phyloP scores from a whole-genome alignment of 2,888 invertebrate species.

The Rhopalosiphum nymphaeae region DNA sequence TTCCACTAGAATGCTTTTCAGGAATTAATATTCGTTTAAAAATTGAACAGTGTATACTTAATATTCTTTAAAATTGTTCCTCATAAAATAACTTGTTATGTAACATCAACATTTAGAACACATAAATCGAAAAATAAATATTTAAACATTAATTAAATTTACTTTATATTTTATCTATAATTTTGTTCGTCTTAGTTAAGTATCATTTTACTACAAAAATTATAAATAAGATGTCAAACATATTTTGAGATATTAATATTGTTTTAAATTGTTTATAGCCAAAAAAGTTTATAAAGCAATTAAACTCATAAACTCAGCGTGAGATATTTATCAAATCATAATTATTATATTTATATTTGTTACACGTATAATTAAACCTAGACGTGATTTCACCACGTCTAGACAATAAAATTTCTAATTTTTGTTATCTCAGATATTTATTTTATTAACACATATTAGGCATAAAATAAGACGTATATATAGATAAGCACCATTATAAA shows the following conservation, averaged over 20 bases:
- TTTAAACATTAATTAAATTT: neutral
- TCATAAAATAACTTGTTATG: neutral
- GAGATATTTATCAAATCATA: neutral
- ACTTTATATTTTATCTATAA: neutral
- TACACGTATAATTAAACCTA: neutral
- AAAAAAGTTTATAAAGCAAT: neutral
- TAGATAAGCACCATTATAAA: neutral
- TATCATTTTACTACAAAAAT: neutral
- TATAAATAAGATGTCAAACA: neutral
- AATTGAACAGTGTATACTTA: neutral
- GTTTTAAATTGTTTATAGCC: neutral
- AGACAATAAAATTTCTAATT: neutral
- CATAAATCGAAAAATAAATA: neutral
- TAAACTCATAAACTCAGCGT: neutral
- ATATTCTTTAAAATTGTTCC: neutral
- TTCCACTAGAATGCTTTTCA: neutral
- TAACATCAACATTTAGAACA: neutral
- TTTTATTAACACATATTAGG: neutral
- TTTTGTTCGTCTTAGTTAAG: neutral
- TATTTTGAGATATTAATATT: neutral
- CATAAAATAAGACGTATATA: neutral
- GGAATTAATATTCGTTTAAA: neutral
- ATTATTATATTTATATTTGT: neutral
- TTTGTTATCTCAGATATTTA: neutral
- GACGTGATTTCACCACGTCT: neutral